Evolutionary conservation across 2,888 invertebrate genomes (phyloP), one percentile per base, ranked within the genome.

Genomic region (Polydrusus pterygomalis): DNA sequence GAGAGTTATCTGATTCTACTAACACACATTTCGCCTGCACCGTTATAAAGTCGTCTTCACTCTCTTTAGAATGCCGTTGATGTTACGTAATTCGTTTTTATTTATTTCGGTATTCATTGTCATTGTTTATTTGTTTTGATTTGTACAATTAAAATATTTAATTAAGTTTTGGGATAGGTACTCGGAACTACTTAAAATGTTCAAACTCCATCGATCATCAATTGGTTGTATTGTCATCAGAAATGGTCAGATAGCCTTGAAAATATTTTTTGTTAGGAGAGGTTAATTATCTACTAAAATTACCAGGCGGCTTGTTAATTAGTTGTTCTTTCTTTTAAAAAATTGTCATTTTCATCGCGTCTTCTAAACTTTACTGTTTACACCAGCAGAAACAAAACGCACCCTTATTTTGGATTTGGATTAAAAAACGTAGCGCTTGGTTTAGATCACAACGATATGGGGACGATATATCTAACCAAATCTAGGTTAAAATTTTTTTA

Each of bases 51-150:
- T 80, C 73, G 78, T 78, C 82, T 83, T 85, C 84, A 78, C 84
- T 85, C 82, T 84, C 84, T 77, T 79, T 80, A 83, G 83, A 83
- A 83, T 83, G 80, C 79, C 30, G 82, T 79, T 75, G 63, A 38
- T 81, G 79, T 78, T 72, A 76, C 75, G 73, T 77, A 71, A 80
- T 40, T 74, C 18, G 60, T 70, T 73, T 69, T 73, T 72, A 77
- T 74, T 63, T 67, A 70, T 75, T 80, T 77, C n/a, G n/a, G n/a
- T n/a, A 77, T 78, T 81, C 67, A 79, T 69, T 68, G 70, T 79
- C 77, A 67, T 77, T 49, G 56, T 56, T 47, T 45, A 51, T 25
- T 45, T 17, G 17, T 17, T 58, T 49, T 64, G 78, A 75, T 74
- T 74, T 70, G 62, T 65, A 30, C 11, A 18, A 51, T 51, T 13